These are phyloP conservation scores for Habroteleia sp. DNA, from an alignment of 2,888 invertebrate species.

Conservation along the genomic window DNA sequence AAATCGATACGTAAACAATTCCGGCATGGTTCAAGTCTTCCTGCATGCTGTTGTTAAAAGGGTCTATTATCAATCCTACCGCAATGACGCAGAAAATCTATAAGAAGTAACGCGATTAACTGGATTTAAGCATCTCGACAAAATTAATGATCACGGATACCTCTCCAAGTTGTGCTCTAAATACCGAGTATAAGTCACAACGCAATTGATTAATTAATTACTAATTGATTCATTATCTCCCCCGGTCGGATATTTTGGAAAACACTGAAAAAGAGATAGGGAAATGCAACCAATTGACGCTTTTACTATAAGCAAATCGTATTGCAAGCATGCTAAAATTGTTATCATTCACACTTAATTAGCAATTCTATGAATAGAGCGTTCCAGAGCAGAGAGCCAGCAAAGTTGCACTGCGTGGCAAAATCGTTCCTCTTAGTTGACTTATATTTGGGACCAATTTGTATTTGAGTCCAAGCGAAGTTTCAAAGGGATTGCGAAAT, in stretches of 20 bases:
- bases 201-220: too few species aligned
- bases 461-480: neutral
- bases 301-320: slow-evolving; percentile 3
- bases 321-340: slow-evolving; percentile 1
- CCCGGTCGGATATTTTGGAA: too few species aligned
- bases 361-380: slow-evolving; percentile 3
- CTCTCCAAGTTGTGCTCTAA: too few species aligned
- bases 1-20: slow-evolving; percentile 85
- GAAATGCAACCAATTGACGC: neutral
- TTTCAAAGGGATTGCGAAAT: slow-evolving; percentile 2
- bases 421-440: neutral
- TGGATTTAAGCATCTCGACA: too few species aligned
- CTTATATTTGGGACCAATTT: slow-evolving; percentile 1
- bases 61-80: slow-evolving; percentile 84
- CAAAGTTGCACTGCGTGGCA: slow-evolving; percentile 5
- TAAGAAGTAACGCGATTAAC: slow-evolving; percentile 63
- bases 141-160: too few species aligned
- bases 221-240: too few species aligned
- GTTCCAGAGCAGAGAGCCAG: slow-evolving; percentile 4
- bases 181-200: too few species aligned
- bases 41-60: slow-evolving; percentile 81
- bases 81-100: slow-evolving; percentile 85
- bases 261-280: neutral
- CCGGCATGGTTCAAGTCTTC: slow-evolving; percentile 83
- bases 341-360: slow-evolving; percentile 23